Evolutionary conservation across 2,888 invertebrate species (phyloP).

Genomic region (Gari tellinella): DNA sequence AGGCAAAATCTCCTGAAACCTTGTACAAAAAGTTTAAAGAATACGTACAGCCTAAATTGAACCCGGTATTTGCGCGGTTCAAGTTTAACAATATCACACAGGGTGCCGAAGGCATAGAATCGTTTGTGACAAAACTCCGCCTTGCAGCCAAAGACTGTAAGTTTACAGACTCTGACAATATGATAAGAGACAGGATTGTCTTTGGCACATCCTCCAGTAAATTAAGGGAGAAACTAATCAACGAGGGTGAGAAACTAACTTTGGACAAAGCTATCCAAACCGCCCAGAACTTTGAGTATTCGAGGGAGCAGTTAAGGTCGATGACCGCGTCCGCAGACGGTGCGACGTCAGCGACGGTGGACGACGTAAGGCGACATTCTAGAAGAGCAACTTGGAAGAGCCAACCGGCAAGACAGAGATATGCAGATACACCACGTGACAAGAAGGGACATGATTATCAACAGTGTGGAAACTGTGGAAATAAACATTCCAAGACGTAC

Average conservation of each 20-base stretch:
- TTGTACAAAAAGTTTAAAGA: slow-evolving; percentile 7
- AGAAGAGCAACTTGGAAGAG: too few relatives aligned
- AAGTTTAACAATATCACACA: slow-evolving; percentile 3
- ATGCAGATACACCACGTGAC: too few relatives aligned
- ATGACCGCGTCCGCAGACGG: background rate
- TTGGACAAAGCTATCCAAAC: slow-evolving; percentile 4
- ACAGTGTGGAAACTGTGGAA: slow-evolving; percentile 4
- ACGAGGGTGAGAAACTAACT: slow-evolving; percentile 20
- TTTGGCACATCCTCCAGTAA: background rate
- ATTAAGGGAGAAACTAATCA: slow-evolving; percentile 3
- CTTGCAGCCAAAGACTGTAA: background rate
- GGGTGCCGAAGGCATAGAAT: background rate
- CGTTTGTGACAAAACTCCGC: slow-evolving; percentile 1
- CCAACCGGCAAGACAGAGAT: too few relatives aligned
- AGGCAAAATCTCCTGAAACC: slow-evolving; percentile 1
- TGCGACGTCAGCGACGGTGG: background rate
- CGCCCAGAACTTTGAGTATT: slow-evolving; percentile 11
- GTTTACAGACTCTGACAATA: background rate
- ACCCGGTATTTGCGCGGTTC: slow-evolving; percentile 9
- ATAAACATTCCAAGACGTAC: background rate
- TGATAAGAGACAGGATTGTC: slow-evolving; percentile 14
- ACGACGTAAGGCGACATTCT: background rate
- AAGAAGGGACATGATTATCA: background rate
- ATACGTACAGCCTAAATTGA: slow-evolving; percentile 9
- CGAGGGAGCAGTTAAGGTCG: background rate